phyloP scores from a whole-genome alignment of 2,113 vertebrate genomes.

The Sardina pilchardus region DNA sequence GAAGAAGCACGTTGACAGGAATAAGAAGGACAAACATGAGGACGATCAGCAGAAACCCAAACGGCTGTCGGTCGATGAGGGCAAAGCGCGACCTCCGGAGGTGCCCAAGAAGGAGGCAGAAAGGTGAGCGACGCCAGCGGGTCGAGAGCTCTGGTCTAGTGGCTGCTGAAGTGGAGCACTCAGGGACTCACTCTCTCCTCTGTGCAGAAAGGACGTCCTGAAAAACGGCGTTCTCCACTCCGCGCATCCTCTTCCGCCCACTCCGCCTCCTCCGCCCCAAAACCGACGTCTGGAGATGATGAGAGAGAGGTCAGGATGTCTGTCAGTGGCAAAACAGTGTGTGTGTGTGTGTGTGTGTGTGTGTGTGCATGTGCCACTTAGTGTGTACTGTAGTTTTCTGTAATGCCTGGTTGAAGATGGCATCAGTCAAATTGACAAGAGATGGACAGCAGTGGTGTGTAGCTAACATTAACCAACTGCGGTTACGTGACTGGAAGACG shows the following conservation, averaged over 20 bases:
- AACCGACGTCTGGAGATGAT: conserved; percentile 54
- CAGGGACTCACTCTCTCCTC: conserved; percentile 19
- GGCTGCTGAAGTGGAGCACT: conserved; percentile 5
- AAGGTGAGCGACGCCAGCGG: conserved; percentile 63
- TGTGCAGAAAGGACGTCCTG: conserved; percentile 65
- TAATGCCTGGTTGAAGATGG: background rate
- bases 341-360: conserved; percentile 3
- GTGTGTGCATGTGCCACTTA: background rate
- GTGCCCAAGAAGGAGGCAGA: conserved; percentile 58
- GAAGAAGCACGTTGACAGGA: conserved; percentile 56
- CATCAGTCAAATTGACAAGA: background rate
- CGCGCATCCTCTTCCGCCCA: conserved; percentile 17
- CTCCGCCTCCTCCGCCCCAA: conserved; percentile 37
- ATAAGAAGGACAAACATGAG: conserved; percentile 53
- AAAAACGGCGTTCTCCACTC: conserved; percentile 36
- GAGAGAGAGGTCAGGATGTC: conserved; percentile 64
- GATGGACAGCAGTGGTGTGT: background rate
- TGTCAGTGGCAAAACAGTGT: background rate
- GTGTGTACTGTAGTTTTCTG: background rate
- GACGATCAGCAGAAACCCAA: conserved; percentile 45
- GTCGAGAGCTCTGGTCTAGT: conserved; percentile 9
- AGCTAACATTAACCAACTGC: background rate
- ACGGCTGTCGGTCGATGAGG: conserved; percentile 19
- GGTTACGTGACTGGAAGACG: background rate
- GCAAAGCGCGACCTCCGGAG: conserved; percentile 44